These are phyloP conservation scores for Indri indri DNA, from an alignment of 2,113 vertebrate genomes.

Conservation along the genomic window DNA sequence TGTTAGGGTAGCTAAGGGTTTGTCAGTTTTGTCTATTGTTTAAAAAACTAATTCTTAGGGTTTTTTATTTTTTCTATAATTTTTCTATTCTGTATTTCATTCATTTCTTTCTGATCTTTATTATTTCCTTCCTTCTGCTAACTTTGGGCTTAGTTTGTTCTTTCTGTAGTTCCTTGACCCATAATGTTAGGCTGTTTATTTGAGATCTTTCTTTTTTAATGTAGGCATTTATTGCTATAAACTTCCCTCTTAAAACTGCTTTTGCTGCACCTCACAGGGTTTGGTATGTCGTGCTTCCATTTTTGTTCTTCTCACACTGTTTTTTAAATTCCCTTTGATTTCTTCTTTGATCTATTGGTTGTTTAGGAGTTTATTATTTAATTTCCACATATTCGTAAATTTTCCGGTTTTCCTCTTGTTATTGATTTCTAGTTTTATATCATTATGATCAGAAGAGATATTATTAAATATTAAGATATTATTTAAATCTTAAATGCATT, in stretches of 20 bases:
- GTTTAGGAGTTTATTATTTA: not conserved
- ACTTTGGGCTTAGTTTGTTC: not conserved
- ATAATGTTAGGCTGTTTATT: not conserved
- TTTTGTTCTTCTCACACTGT: not conserved
- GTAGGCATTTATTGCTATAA: not conserved
- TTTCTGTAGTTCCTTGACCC: not conserved
- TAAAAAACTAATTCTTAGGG: not conserved
- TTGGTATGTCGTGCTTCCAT: not conserved
- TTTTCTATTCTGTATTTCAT: not conserved
- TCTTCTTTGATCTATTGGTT: not conserved
- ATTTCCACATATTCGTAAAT: not conserved
- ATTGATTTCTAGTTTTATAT: not conserved
- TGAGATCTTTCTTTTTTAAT: not conserved
- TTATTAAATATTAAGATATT: not conserved
- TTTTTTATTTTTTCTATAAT: not conserved
- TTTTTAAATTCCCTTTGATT: not conserved
- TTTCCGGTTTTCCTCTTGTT: not conserved
- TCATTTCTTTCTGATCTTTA: not conserved
- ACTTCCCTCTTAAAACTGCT: not conserved
- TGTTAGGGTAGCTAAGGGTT: not conserved
- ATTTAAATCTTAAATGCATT: not conserved
- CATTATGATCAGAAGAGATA: not conserved
- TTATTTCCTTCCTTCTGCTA: not conserved
- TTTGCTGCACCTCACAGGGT: not conserved
- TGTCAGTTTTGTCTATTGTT: not conserved